Evolutionary conservation across 2,797 vertebrate species (phyloP).

Genomic region (Sphenopsis melanotis): DNA sequence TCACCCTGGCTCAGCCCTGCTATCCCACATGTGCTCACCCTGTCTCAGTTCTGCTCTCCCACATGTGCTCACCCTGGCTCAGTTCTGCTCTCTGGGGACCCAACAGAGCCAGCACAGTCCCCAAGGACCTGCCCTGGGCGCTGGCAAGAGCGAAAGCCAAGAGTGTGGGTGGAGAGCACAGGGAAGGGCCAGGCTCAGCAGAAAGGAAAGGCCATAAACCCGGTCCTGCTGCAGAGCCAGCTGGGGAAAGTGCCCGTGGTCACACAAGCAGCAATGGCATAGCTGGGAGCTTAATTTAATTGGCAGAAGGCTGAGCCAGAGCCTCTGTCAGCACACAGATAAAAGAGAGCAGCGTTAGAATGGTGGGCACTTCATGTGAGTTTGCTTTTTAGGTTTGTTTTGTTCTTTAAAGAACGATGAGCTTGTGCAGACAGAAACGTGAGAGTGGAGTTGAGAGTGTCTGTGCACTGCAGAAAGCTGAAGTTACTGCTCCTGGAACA

Average conservation of each 20-base stretch:
- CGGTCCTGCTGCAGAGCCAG: neutral
- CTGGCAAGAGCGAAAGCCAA: neutral
- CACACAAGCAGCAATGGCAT: neutral
- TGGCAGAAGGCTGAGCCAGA: neutral
- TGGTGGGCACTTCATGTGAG: neutral
- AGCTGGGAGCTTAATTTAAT: neutral
- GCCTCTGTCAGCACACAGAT: neutral
- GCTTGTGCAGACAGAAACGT: neutral
- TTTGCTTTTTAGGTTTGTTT: neutral
- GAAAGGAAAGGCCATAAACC: neutral
- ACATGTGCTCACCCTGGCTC: too few species aligned
- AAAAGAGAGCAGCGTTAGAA: neutral
- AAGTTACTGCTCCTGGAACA: neutral
- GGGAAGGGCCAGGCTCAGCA: neutral
- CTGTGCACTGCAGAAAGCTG: neutral
- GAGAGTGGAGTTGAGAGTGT: neutral
- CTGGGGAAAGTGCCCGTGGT: neutral
- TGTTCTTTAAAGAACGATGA: neutral
- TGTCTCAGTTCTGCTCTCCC: accelerated
- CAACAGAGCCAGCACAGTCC: neutral
- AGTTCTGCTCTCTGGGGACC: neutral
- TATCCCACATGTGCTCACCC: accelerated
- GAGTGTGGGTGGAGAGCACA: neutral
- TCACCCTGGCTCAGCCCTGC: too few species aligned
- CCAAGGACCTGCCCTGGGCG: neutral